These are phyloP conservation scores for Meriones unguiculatus DNA, from an alignment of 2,113 vertebrate genomes.

Conservation along the genomic window DNA sequence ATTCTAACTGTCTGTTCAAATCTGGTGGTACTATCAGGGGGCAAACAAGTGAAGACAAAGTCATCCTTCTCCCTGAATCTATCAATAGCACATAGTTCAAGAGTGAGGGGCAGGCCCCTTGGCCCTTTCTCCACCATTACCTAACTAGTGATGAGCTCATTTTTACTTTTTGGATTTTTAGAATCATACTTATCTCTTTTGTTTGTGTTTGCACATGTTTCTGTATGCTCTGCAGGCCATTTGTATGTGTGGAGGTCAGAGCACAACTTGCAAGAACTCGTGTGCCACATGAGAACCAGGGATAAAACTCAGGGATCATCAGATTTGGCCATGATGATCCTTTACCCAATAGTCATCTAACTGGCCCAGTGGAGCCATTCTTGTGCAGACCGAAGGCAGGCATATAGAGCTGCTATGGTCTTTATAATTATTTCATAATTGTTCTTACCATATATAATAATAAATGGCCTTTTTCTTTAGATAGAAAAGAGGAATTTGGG, in stretches of 20 bases:
- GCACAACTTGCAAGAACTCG: neutral
- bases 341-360: neutral
- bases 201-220: neutral
- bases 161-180: neutral
- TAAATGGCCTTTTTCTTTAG: too few species aligned
- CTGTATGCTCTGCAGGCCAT: too few species aligned
- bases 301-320: neutral
- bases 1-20: neutral
- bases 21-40: neutral
- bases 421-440: too few species aligned
- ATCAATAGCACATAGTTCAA: neutral
- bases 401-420: neutral
- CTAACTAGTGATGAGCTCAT: neutral
- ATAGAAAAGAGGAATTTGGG: too few species aligned
- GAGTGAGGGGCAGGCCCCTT: neutral
- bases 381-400: neutral
- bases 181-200: neutral
- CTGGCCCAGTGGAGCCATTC: neutral
- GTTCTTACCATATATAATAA: too few species aligned
- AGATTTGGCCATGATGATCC: too few species aligned
- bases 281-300: neutral
- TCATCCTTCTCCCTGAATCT: neutral
- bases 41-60: too few species aligned
- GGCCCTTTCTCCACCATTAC: neutral
- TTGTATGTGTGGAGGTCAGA: neutral